Conservation (phyloP, 2,797 vertebrate genomes). For the Sandelia bainsii region DNA sequence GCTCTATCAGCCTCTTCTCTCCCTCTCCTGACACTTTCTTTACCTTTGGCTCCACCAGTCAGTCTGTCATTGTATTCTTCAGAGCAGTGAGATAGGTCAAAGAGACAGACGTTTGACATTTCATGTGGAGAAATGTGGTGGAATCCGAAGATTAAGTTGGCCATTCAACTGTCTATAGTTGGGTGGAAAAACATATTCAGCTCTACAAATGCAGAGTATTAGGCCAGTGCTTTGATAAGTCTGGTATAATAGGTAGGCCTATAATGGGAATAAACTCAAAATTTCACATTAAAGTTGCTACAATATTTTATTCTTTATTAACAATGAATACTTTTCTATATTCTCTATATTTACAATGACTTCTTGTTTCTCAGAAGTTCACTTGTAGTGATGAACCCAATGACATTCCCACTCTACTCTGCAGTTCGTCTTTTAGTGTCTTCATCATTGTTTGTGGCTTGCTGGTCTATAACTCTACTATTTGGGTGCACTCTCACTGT, state of each 20-base stretch:
- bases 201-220: slow-evolving; percentile 33
- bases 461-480: too few species aligned
- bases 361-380: slow-evolving; percentile 4
- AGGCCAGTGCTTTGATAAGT: slow-evolving; percentile 20
- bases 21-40: slow-evolving; percentile 47
- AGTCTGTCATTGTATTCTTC: slow-evolving; percentile 67
- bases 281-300: slow-evolving; percentile 17
- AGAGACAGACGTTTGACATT: slow-evolving; percentile 69
- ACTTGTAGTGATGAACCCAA: not conserved
- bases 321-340: not conserved
- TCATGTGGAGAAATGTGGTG: slow-evolving; percentile 64
- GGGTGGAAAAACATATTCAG: slow-evolving; percentile 24
- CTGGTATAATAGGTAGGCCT: slow-evolving; percentile 7
- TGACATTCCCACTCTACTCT: not conserved
- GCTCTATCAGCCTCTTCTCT: slow-evolving; percentile 50
- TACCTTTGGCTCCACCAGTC: slow-evolving; percentile 54
- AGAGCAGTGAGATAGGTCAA: slow-evolving; percentile 62
- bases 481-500: too few species aligned
- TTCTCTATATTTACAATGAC: too few species aligned
- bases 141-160: slow-evolving; percentile 53
- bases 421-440: not conserved
- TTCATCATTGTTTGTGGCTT: too few species aligned
- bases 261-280: slow-evolving; percentile 13
- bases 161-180: slow-evolving; percentile 47
- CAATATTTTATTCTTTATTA: not conserved